Evolutionary conservation across 2,797 vertebrate species (phyloP), one percentile per base, ranked within the genome.

Genomic region (Ciconia nigra): DNA sequence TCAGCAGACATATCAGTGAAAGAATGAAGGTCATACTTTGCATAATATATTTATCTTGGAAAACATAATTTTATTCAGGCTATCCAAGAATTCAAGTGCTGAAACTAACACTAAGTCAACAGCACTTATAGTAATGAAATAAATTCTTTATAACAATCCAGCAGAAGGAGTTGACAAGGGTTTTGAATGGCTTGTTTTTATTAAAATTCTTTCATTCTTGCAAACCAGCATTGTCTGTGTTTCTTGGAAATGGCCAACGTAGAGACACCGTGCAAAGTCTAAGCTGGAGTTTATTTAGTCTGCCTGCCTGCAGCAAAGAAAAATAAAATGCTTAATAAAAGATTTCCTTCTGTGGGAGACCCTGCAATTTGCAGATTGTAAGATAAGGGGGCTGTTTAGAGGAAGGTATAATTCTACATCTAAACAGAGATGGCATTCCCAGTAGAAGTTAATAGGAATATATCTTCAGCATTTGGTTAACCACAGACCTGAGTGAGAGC

Each of bases 181-280:
- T 92, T 96, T 91, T 83, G 95, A 96, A 98, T 97, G 92, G 95
- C 98, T 98, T 99, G 98, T 99, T 99, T 99, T 99, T 98, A 98
- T 99, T 98, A 97, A 98, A 98, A 99, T 99, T 98, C 98, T 98
- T 98, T 98, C 98, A 96, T 98, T 98, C 97, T 96, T 97, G 98
- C 98, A 97, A 98, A 96, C 98, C 98, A 87, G 97, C 97, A 98
- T 83, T 97, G 98, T 95, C 97, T 99, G 98, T 99, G 95, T 98
- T 98, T 98, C 98, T 99, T 99, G 98, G 98, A 99, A 98, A 94
- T 96, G 84, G 95, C 96, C 49, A 46, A 65, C 19, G 72, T 72
- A 97, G 92, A 95, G 97, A 97, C 98, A 98, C 97, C 83, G 95
- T 81, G 97, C 97, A 98, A 97, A 97, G 98, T 98, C 98, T 97